These are phyloP conservation scores for Drosophila neocordata DNA, from an alignment of 1,140 invertebrate genomes.

Conservation along the genomic window DNA sequence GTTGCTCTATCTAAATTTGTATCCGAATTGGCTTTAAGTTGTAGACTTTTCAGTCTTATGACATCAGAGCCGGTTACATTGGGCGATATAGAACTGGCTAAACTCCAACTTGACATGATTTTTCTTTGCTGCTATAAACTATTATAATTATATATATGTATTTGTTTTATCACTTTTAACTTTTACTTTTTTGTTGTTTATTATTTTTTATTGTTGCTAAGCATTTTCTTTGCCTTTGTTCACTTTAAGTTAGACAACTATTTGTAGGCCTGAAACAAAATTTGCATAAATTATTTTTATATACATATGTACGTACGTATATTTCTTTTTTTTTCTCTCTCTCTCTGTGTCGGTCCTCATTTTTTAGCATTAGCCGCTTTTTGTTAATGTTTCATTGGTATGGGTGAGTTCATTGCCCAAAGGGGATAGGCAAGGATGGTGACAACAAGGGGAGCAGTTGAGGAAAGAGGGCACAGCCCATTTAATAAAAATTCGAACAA, in stretches of 20 bases:
- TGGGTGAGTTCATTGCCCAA: slow-evolving; percentile 49
- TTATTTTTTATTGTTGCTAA: slow-evolving; percentile 26
- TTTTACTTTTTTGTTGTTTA: slow-evolving; percentile 20
- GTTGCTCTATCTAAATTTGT: slow-evolving; percentile 36
- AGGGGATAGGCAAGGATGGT: background rate
- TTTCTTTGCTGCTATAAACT: slow-evolving; percentile 18
- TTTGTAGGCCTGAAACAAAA: slow-evolving; percentile 41
- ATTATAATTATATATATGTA: slow-evolving; percentile 19
- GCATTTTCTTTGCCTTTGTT: slow-evolving; percentile 27
- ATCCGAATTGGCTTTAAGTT: slow-evolving; percentile 49
- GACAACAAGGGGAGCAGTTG: background rate
- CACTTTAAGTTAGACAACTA: background rate
- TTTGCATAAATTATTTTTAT: slow-evolving; percentile 52
- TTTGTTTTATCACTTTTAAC: slow-evolving; percentile 10
- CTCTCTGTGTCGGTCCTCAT: background rate
- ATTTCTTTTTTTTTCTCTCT: slow-evolving; percentile 23
- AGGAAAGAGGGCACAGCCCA: slow-evolving; percentile 14
- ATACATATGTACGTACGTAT: slow-evolving; percentile 12
- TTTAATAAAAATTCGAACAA: slow-evolving; percentile 51
- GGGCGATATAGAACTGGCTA: slow-evolving; percentile 63
- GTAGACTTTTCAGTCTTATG: slow-evolving; percentile 47
- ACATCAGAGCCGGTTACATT: slow-evolving; percentile 59
- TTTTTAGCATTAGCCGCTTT: background rate
- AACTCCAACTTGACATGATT: slow-evolving; percentile 71
- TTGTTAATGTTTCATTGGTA: background rate